These are phyloP conservation scores for Apotomis capreana DNA, from an alignment of 2,888 invertebrate genomes.

Conservation along the genomic window DNA sequence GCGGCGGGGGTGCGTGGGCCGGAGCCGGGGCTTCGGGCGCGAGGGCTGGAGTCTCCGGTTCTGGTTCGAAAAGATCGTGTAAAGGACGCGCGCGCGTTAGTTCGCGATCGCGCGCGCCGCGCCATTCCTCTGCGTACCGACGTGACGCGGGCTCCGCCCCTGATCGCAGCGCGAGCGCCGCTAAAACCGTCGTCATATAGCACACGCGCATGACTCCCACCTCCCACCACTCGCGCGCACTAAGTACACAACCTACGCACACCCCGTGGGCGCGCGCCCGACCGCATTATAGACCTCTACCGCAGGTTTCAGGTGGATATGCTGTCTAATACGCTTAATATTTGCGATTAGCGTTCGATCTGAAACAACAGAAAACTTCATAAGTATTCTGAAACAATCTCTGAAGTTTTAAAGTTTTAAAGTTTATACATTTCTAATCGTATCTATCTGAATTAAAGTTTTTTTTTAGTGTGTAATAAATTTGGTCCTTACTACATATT, in stretches of 20 bases:
- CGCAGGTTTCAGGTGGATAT: conserved; percentile 33
- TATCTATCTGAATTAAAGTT: too few relatives aligned
- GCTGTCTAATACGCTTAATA: conserved; percentile 15
- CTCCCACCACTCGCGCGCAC: conserved; percentile 73
- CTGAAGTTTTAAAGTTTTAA: background rate
- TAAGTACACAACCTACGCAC: conserved; percentile 72
- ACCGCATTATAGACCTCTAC: conserved; percentile 72
- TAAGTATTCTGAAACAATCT: background rate
- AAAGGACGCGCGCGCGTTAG: conserved; percentile 65
- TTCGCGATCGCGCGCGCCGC: conserved; percentile 60
- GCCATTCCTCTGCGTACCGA: conserved; percentile 68
- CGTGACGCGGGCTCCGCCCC: conserved; percentile 71
- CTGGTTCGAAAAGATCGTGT: conserved; percentile 74
- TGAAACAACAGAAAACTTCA: conserved; percentile 30
- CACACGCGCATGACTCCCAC: conserved; percentile 76
- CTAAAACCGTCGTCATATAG: conserved; percentile 72
- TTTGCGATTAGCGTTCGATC: conserved; percentile 15
- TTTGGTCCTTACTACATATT: too few relatives aligned
- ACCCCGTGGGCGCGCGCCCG: conserved; percentile 72
- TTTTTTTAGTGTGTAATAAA: too few relatives aligned
- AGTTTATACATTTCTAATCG: background rate
- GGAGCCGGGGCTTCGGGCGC: conserved; percentile 54
- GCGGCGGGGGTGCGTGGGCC: conserved; percentile 53
- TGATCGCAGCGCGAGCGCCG: conserved; percentile 74
- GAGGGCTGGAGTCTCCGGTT: conserved; percentile 54